Conservation (phyloP, 1,140 invertebrate species). For the Drosophila aff. region DNA sequence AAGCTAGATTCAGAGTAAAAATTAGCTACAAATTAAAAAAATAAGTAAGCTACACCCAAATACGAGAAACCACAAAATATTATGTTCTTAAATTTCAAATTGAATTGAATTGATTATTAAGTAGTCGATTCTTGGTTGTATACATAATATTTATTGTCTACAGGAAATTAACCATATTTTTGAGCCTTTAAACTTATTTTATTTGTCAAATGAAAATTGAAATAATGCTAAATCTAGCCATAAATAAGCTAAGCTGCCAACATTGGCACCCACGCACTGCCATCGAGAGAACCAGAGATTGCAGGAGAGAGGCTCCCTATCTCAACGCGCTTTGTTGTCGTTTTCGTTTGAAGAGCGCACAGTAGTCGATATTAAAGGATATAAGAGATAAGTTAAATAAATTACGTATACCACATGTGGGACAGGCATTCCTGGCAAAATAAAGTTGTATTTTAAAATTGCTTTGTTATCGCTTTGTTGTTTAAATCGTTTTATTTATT, state of each 20-base stretch:
- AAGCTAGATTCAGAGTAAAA: not conserved
- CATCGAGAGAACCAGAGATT: not conserved
- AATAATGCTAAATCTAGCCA: not conserved
- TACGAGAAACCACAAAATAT: not conserved
- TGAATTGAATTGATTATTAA: not conserved
- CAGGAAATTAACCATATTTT: too few species aligned
- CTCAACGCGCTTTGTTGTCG: constrained; percentile 3
- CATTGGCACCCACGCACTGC: constrained; percentile 29
- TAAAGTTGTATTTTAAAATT: too few species aligned
- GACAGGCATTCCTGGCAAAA: not conserved
- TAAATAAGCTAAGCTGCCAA: not conserved
- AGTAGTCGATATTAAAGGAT: not conserved
- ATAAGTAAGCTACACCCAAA: too few species aligned
- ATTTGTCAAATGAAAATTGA: too few species aligned
- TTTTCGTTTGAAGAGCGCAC: constrained; percentile 14
- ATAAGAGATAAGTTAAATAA: not conserved
- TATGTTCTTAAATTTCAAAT: not conserved
- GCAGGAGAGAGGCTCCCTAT: not conserved
- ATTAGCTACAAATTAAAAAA: not conserved
- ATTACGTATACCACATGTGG: not conserved
- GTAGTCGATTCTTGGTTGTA: too few species aligned
- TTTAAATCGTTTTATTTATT: not conserved
- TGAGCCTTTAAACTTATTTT: too few species aligned
- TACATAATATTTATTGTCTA: too few species aligned
- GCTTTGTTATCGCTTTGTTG: not conserved